Evolutionary conservation across 2,113 vertebrate genomes (phyloP), one percentile per base, ranked within the genome.

Genomic region (Neodon shergylaensis): DNA sequence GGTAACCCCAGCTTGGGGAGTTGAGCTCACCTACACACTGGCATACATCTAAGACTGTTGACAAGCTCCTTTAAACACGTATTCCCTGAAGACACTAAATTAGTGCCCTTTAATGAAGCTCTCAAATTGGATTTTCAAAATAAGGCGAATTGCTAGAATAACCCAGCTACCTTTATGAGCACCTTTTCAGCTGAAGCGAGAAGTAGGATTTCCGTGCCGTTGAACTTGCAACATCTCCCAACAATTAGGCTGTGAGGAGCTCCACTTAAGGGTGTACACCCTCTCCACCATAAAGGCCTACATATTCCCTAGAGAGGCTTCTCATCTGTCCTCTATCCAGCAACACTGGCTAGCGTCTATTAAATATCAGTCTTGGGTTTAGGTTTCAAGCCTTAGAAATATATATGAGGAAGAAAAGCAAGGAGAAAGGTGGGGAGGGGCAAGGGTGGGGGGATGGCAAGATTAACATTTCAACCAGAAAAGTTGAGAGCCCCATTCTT

Each of bases 91-190:
- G 97, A 96, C 81, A 58, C 93, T 90, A 93, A 97, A 97, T 97
- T 96, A 97, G 93, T 94, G 94, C 94, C 96, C 95, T 97, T 93
- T 97, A 97, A 97, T 97, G 97, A 97, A 96, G 96, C 95, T 97
- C 95, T 93, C 96, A 97, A 97, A 98, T 98, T 97, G 96, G 95
- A 98, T 98, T 98, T 98, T 97, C 94, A 92, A 94, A 97, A 95
- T 82, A 94, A 97, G 86, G 96, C 88, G 74, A 96, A 97, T 96
- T 97, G 96, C 88, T 95, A 95, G 94, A 96, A 98, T 94, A 94
- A 93, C 92, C 96, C 85, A 78, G 85, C 94, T 96, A 95, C 97
- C 96, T 97, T 96, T 42, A 47, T 92, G 97, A 97, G 96, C 95
- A 96, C 96, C 97, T 97, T 97, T 83, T 44, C 93, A 97, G 93